phyloP scores from a whole-genome alignment of 2,113 vertebrate species.

The Lasiurus cinereus region DNA sequence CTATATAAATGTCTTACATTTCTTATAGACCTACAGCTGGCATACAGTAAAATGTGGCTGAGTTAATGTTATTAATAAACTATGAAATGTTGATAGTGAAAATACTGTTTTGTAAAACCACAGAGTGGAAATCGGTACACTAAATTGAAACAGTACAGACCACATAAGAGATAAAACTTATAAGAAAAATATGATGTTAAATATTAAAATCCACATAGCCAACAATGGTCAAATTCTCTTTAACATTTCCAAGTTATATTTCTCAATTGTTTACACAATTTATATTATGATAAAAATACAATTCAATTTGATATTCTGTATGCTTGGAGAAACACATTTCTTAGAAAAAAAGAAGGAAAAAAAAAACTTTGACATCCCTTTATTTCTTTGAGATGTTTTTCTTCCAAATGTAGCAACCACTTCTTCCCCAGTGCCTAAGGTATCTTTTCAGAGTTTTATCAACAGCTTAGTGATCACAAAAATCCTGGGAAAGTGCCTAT shows the following conservation, averaged over 20 bases:
- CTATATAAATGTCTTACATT: neutral
- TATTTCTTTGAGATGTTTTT: conserved; percentile 40
- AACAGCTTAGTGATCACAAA: neutral
- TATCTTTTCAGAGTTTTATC: conserved; percentile 18
- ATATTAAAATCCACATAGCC: conserved; percentile 19
- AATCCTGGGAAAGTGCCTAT: neutral
- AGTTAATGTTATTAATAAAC: neutral
- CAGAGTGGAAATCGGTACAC: neutral
- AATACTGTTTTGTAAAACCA: neutral
- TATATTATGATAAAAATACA: neutral
- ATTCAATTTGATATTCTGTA: neutral
- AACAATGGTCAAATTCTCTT: conserved; percentile 11
- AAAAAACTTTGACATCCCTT: neutral
- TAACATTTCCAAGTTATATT: conserved; percentile 50
- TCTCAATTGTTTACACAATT: conserved; percentile 36
- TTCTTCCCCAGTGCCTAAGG: neutral
- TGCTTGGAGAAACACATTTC: neutral
- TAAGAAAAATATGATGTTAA: neutral
- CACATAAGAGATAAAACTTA: neutral
- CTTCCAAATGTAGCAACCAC: neutral
- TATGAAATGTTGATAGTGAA: conserved; percentile 26
- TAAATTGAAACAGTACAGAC: neutral
- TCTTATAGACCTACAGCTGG: neutral
- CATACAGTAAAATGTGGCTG: neutral
- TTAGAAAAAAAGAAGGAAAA: neutral